A percentile compares a stretch with the other conserved stretches of the same genome.
phyloP scores from a whole-genome alignment of 2,797 vertebrate species.

The Tamandua tetradactyla region DNA sequence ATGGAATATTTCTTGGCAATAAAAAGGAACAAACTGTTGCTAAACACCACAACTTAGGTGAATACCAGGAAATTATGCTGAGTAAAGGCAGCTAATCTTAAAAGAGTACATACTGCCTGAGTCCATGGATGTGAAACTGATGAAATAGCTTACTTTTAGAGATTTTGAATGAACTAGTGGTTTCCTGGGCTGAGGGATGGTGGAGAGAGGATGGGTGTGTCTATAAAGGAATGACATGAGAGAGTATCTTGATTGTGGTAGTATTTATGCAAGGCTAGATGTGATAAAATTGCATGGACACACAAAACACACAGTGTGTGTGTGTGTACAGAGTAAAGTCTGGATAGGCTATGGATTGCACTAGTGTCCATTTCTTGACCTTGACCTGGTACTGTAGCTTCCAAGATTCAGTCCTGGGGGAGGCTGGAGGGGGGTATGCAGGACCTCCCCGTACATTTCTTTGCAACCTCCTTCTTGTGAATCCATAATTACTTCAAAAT shows the following conservation, averaged over 20 bases:
- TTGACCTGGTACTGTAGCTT: not conserved
- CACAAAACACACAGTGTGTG: not conserved
- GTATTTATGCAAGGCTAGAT: not conserved
- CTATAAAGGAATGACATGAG: not conserved
- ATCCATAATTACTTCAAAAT: not conserved
- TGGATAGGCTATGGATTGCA: too few species aligned
- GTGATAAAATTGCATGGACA: not conserved
- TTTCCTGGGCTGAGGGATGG: not conserved
- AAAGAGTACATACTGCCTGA: not conserved
- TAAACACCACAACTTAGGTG: not conserved
- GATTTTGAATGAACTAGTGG: not conserved
- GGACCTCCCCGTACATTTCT: not conserved
- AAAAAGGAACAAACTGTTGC: not conserved
- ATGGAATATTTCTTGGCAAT: not conserved
- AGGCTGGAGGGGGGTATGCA: not conserved
- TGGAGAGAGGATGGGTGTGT: accelerated
- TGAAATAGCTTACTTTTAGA: not conserved
- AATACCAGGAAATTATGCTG: not conserved
- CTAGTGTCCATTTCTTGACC: not conserved
- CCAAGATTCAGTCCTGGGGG: not conserved
- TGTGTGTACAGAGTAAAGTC: not conserved
- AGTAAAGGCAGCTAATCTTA: not conserved
- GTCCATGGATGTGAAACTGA: not conserved
- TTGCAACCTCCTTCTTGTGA: not conserved
- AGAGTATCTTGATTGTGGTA: not conserved